Percentiles rank a stretch among this genome's conserved stretches.
These are phyloP conservation scores for Agrilus mali DNA, from an alignment of 2,888 invertebrate genomes.

Conservation along the genomic window DNA sequence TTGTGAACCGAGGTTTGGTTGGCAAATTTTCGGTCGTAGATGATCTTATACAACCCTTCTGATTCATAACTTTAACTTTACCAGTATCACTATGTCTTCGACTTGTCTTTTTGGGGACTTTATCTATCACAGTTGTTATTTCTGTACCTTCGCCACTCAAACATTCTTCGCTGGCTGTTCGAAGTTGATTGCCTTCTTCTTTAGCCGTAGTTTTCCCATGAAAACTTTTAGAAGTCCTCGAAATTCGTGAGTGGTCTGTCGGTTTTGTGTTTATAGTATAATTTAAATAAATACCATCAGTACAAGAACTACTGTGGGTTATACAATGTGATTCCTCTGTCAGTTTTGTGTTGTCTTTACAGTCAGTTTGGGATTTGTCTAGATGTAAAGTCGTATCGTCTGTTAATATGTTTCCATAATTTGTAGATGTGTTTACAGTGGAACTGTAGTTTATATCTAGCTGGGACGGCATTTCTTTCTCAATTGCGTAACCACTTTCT, in stretches of 20 bases:
- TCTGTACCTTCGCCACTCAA: constrained; percentile 14
- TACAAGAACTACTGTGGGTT: too few relatives aligned
- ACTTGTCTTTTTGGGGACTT: constrained; percentile 6
- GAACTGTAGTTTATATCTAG: too few relatives aligned
- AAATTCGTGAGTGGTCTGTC: constrained; percentile 33
- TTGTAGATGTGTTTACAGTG: too few relatives aligned
- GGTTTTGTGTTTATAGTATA: constrained; percentile 30
- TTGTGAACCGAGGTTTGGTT: constrained; percentile 29
- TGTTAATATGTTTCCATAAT: too few relatives aligned
- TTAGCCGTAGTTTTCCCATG: constrained; percentile 29
- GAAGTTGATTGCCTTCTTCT: constrained; percentile 9
- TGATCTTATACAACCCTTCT: constrained; percentile 10
- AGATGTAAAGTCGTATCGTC: too few relatives aligned
- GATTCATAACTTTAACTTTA: constrained; percentile 2
- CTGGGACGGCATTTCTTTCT: too few relatives aligned
- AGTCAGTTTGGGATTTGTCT: too few relatives aligned
- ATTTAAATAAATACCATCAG: too few relatives aligned
- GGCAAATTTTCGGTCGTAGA: constrained; percentile 12
- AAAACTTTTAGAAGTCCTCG: constrained; percentile 29
- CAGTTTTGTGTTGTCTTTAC: too few relatives aligned
- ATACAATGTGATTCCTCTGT: too few relatives aligned
- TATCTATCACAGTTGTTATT: constrained; percentile 8
- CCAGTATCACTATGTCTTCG: constrained; percentile 11
- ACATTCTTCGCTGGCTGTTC: constrained; percentile 27
- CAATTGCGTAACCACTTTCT: too few relatives aligned